Conservation (phyloP, 2,113 vertebrate species). For the Pogona vitticeps region DNA sequence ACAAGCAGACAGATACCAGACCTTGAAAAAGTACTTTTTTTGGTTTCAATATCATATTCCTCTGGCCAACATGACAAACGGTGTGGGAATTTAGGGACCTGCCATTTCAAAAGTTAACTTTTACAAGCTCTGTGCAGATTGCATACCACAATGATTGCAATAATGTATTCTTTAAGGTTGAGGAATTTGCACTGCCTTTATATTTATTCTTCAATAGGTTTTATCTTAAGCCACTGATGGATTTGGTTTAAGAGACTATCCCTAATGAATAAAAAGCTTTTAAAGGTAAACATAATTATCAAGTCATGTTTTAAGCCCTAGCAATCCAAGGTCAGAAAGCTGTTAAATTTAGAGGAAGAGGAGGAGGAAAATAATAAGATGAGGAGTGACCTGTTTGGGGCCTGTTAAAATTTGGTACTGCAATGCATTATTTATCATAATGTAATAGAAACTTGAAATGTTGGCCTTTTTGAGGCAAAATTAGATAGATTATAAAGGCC, state of each 20-base stretch:
- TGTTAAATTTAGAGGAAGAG: slow-evolving; percentile 58
- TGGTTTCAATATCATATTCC: too few species aligned
- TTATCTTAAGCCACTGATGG: not conserved
- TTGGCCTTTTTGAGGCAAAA: slow-evolving; percentile 36
- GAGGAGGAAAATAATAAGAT: slow-evolving; percentile 68
- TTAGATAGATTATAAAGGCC: slow-evolving; percentile 39
- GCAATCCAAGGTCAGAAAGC: slow-evolving; percentile 36
- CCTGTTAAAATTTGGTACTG: slow-evolving; percentile 55
- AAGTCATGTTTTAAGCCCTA: not conserved
- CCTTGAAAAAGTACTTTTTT: too few species aligned
- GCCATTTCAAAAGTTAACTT: too few species aligned
- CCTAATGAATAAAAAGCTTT: not conserved
- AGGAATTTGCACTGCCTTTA: not conserved
- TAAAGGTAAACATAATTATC: not conserved
- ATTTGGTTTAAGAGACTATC: too few species aligned
- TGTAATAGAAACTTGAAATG: slow-evolving; percentile 49
- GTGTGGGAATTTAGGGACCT: too few species aligned
- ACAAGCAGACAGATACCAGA: too few species aligned
- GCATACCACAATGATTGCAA: too few species aligned
- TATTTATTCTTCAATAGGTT: not conserved
- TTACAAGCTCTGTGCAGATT: too few species aligned
- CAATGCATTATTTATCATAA: slow-evolving; percentile 59
- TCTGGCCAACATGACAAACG: too few species aligned
- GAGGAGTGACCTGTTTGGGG: slow-evolving; percentile 50
- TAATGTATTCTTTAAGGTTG: not conserved